phyloP scores from a whole-genome alignment of 2,113 vertebrate species.

The Gopherus flavomarginatus region DNA sequence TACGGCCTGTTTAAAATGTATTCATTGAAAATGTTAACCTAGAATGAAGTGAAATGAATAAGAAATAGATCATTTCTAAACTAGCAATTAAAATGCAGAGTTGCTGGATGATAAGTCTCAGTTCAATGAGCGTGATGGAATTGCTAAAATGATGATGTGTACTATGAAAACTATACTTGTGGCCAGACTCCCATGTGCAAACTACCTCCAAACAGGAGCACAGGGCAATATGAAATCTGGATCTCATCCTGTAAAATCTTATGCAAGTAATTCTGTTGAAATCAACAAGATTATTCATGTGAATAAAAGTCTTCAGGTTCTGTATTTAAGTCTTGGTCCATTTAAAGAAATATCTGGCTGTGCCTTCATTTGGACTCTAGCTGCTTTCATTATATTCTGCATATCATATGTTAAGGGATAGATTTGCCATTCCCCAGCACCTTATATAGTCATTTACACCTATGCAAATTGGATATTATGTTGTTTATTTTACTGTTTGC shows the following conservation, averaged over 20 bases:
- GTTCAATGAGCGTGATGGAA: not conserved
- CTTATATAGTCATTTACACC: not conserved
- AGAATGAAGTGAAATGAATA: constrained; percentile 48
- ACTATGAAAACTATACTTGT: not conserved
- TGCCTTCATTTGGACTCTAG: not conserved
- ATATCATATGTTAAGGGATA: not conserved
- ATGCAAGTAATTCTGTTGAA: not conserved
- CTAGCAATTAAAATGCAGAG: constrained; percentile 4
- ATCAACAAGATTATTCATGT: not conserved
- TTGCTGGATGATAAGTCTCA: not conserved
- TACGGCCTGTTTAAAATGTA: constrained; percentile 33
- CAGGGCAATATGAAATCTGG: not conserved
- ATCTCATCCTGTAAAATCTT: not conserved
- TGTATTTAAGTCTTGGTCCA: not conserved
- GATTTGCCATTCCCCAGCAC: not conserved
- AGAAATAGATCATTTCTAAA: constrained; percentile 28
- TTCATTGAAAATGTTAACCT: constrained; percentile 40
- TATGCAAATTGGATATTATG: not conserved
- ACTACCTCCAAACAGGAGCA: not conserved
- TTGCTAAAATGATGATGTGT: not conserved
- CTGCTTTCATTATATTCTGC: not conserved
- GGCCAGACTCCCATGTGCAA: not conserved
- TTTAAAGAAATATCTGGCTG: not conserved
- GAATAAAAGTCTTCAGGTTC: not conserved
- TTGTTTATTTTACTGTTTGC: not conserved